Evolutionary conservation across 92 coral and sea anemone genomes (phyloP), one percentile per base, ranked within the genome.

Genomic region (Heliopora coerulea): DNA sequence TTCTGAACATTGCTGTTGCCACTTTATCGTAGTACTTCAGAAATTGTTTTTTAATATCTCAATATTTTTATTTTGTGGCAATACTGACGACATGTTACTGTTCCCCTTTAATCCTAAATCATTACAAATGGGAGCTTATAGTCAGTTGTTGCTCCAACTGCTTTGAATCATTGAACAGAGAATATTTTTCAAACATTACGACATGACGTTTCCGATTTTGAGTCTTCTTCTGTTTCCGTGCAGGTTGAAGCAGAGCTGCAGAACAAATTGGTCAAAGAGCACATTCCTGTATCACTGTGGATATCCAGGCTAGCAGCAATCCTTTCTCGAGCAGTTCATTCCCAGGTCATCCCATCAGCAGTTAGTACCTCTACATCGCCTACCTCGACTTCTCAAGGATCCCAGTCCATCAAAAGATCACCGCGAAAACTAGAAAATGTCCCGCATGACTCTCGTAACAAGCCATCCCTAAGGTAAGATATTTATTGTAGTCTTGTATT

Each of bases 161-260:
- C n/a, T n/a, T n/a, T n/a, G n/a, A n/a, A n/a, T n/a, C n/a, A n/a
- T n/a, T n/a, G n/a, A n/a, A n/a, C n/a, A n/a, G n/a, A n/a, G n/a
- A n/a, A n/a, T n/a, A n/a, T n/a, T n/a, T n/a, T n/a, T n/a, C n/a
- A n/a, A n/a, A n/a, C n/a, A n/a, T n/a, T n/a, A n/a, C n/a, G n/a
- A n/a, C n/a, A n/a, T n/a, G n/a, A n/a, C n/a, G n/a, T n/a, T n/a
- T n/a, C n/a, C n/a, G n/a, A n/a, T n/a, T n/a, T n/a, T n/a, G n/a
- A n/a, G n/a, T n/a, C n/a, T n/a, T n/a, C n/a, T n/a, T 29, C 1
- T 66, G 10, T 63, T 23, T 34, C 39, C 37, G 13, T 81, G 0
- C 69, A 93, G 98, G 85, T 88, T 10, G 98, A 93, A 62, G 89
- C 89, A 10, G 89, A 85, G 32, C 75, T 89, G 25, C 96, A 83